phyloP scores from a whole-genome alignment of 2,113 vertebrate genomes.

The Phaethornis superciliosus region DNA sequence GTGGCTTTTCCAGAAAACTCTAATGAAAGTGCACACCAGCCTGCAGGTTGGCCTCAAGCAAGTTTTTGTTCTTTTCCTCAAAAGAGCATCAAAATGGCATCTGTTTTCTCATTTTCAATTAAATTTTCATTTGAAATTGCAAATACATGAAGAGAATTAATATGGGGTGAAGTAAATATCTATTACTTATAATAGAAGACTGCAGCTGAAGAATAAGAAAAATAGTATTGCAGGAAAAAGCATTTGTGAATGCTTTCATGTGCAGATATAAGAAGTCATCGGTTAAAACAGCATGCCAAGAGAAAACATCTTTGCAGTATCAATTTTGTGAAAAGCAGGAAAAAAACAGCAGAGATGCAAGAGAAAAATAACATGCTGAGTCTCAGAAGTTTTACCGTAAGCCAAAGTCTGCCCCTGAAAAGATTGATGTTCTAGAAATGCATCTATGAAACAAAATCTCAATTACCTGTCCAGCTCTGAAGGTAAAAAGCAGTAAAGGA shows the following conservation, averaged over 20 bases:
- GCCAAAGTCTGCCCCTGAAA: background rate
- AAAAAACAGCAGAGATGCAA: background rate
- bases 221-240: background rate
- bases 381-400: background rate
- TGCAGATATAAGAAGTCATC: background rate
- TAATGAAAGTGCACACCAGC: background rate
- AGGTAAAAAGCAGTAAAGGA: background rate
- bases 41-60: background rate
- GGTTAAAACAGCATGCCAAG: background rate
- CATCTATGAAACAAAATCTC: background rate
- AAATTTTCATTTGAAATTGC: background rate
- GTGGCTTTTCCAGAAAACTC: background rate
- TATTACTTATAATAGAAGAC: background rate
- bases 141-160: background rate
- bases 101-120: background rate
- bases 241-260: background rate
- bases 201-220: background rate
- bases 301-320: background rate
- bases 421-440: background rate
- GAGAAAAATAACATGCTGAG: background rate
- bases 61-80: background rate
- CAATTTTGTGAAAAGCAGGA: background rate
- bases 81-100: background rate
- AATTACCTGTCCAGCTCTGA: background rate
- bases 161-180: background rate